A percentile compares a stretch with the other conserved stretches of the same genome.
Evolutionary conservation across 2,888 invertebrate species (phyloP).

Genomic region (Sicus ferrugineus): DNA sequence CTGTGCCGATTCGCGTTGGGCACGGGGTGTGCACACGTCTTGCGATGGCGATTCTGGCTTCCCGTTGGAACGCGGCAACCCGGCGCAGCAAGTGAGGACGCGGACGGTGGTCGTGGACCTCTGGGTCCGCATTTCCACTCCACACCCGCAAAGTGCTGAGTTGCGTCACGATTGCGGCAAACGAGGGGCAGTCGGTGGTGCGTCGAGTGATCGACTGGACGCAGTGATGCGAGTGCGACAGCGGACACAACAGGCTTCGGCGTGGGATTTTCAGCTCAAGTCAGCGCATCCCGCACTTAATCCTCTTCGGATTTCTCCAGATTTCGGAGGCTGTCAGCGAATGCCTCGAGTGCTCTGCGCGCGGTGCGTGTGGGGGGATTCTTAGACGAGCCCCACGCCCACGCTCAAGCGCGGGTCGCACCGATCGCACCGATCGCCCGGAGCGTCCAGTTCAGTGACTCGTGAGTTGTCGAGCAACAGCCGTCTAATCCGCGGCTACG

Average conservation of each 20-base stretch:
- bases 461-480: background rate
- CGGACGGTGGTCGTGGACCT: too few species aligned
- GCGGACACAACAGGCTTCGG: background rate
- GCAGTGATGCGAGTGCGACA: background rate
- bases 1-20: background rate
- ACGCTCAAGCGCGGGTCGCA: background rate
- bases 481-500: slow-evolving; percentile 10
- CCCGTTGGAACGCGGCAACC: too few species aligned
- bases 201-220: background rate
- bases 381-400: background rate
- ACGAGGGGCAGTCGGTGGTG: background rate
- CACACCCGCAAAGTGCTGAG: too few species aligned
- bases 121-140: too few species aligned
- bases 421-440: background rate
- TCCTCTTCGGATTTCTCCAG: slow-evolving; percentile 1
- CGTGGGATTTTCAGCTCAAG: background rate
- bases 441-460: slow-evolving; percentile 20
- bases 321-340: slow-evolving; percentile 16
- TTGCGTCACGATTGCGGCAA: too few species aligned
- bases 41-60: too few species aligned
- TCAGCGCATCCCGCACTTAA: slow-evolving; percentile 21
- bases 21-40: background rate
- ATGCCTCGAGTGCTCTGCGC: background rate
- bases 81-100: too few species aligned
- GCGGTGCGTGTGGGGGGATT: slow-evolving; percentile 7